Conservation (phyloP, 2,888 invertebrate genomes). For the Cloeon dipterum region DNA sequence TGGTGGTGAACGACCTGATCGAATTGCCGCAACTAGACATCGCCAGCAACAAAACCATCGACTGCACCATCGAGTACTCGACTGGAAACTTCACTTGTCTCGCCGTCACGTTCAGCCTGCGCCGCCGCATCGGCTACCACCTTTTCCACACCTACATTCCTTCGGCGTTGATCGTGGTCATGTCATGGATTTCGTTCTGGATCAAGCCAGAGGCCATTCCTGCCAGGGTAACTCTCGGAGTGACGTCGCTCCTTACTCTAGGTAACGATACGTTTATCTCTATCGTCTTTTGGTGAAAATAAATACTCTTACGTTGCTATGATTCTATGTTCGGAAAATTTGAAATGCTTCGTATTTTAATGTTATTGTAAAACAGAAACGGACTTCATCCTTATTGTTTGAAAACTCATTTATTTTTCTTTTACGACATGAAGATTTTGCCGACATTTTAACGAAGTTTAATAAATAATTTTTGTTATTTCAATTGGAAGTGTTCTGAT, state of each 20-base stretch:
- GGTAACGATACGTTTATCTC: too few species aligned
- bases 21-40: constrained; percentile 75
- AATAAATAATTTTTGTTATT: too few species aligned
- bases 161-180: constrained; percentile 74
- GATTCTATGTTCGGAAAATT: too few species aligned
- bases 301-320: too few species aligned
- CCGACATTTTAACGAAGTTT: too few species aligned
- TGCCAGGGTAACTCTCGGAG: constrained; percentile 69
- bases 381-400: too few species aligned
- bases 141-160: constrained; percentile 83
- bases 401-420: too few species aligned
- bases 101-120: constrained; percentile 68
- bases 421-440: too few species aligned
- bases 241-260: constrained; percentile 64
- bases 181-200: constrained; percentile 95
- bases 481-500: too few species aligned
- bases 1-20: constrained; percentile 70
- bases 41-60: constrained; percentile 66
- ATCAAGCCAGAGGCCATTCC: constrained; percentile 84
- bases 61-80: constrained; percentile 68
- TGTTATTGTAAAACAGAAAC: too few species aligned
- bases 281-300: too few species aligned
- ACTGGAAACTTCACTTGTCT: constrained; percentile 83
- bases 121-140: constrained; percentile 66
- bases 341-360: too few species aligned